A percentile compares a stretch with the other conserved stretches of the same genome.
Conservation (phyloP, 2,113 vertebrate genomes). For the Sarotherodon lohbergeri region DNA sequence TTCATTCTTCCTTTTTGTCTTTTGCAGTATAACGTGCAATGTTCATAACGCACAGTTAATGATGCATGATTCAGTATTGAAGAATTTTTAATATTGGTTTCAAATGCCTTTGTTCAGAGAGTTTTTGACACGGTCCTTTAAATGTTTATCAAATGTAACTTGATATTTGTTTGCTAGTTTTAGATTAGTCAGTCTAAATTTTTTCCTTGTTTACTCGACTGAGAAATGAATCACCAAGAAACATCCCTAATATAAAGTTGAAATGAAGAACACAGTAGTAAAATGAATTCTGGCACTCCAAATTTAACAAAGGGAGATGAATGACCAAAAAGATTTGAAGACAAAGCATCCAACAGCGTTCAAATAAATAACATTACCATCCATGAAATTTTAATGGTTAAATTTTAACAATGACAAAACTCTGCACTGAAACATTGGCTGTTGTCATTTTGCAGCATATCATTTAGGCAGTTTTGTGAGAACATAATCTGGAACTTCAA, state of each 20-base stretch:
- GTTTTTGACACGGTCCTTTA: neutral
- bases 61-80: neutral
- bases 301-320: neutral
- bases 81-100: neutral
- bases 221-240: neutral
- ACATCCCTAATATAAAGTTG: neutral
- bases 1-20: neutral
- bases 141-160: neutral
- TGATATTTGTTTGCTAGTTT: neutral
- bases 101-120: neutral
- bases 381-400: neutral
- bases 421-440: neutral
- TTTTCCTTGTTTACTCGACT: neutral
- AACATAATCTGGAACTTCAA: neutral
- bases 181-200: neutral
- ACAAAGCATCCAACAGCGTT: neutral
- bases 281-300: neutral
- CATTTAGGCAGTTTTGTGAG: neutral
- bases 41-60: neutral
- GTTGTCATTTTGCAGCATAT: neutral
- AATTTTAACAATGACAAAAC: neutral
- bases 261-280: neutral
- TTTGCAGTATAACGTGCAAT: neutral
- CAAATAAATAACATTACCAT: neutral
- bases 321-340: neutral